These are phyloP conservation scores for Struthio camelus DNA, from an alignment of 2,113 vertebrate genomes.

Conservation along the genomic window DNA sequence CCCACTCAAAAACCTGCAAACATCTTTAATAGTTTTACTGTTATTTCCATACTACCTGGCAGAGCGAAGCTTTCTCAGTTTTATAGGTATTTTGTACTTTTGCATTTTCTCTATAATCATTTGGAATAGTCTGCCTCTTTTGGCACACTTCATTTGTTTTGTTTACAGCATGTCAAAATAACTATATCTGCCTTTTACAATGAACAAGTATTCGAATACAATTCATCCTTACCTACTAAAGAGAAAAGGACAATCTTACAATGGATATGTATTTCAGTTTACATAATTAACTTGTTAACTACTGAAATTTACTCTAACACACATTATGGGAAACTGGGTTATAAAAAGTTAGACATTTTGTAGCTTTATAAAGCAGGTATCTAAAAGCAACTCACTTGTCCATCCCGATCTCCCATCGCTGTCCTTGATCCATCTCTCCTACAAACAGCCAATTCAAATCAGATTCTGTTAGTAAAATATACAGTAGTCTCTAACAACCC, in stretches of 20 bases:
- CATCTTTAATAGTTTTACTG: neutral
- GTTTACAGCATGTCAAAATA: neutral
- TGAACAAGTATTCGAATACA: neutral
- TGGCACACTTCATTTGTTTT: neutral
- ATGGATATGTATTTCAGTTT: neutral
- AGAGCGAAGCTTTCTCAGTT: neutral
- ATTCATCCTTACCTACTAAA: neutral
- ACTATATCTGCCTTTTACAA: neutral
- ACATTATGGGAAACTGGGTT: neutral
- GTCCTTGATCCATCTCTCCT: constrained; percentile 87
- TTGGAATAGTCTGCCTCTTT: neutral
- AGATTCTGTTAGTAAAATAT: neutral
- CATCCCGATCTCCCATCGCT: constrained; percentile 84
- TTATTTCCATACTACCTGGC: neutral
- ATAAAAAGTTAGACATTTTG: neutral
- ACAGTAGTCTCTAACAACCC: neutral
- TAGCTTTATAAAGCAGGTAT: neutral
- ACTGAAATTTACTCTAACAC: neutral
- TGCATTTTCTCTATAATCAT: neutral
- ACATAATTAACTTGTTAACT: neutral
- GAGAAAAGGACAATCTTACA: neutral
- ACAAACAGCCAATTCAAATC: neutral
- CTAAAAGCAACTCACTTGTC: constrained; percentile 67
- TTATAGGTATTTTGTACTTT: neutral
- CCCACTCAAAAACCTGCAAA: neutral